These are phyloP conservation scores for Lutraria rhynchaena DNA, from an alignment of 1,140 invertebrate species.

Conservation along the genomic window DNA sequence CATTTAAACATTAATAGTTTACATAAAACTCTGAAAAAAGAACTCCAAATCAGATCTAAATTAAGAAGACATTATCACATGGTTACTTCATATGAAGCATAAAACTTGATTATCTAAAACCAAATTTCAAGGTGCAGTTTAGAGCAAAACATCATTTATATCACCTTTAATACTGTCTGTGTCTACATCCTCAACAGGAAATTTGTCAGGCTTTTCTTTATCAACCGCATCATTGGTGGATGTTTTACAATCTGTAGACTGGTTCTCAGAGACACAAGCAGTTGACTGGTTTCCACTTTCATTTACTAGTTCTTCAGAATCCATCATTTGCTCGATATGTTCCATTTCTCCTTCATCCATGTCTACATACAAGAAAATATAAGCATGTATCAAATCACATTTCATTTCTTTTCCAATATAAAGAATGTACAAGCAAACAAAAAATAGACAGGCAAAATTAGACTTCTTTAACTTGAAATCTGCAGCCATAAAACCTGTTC, in stretches of 20 bases:
- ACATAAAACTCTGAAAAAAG: background rate
- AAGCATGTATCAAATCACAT: background rate
- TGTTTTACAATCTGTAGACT: background rate
- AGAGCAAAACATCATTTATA: too few species aligned
- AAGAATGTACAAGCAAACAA: background rate
- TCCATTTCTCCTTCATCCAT: constrained; percentile 2
- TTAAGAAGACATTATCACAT: background rate
- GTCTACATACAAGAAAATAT: background rate
- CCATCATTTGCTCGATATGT: constrained; percentile 11
- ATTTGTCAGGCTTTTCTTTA: background rate
- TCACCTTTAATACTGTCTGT: background rate
- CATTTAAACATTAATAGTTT: background rate
- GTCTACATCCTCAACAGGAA: background rate
- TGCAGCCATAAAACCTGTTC: background rate
- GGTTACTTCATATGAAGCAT: too few species aligned
- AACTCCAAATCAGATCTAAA: background rate
- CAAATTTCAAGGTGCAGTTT: too few species aligned
- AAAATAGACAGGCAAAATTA: background rate
- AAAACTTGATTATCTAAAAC: too few species aligned
- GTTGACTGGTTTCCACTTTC: background rate
- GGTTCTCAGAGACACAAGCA: too few species aligned
- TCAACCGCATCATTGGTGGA: background rate
- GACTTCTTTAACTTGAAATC: background rate
- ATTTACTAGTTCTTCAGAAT: constrained; percentile 7
- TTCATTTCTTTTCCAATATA: background rate